Evolutionary conservation across 2,888 invertebrate species (phyloP).

Genomic region (Eilema depressum): DNA sequence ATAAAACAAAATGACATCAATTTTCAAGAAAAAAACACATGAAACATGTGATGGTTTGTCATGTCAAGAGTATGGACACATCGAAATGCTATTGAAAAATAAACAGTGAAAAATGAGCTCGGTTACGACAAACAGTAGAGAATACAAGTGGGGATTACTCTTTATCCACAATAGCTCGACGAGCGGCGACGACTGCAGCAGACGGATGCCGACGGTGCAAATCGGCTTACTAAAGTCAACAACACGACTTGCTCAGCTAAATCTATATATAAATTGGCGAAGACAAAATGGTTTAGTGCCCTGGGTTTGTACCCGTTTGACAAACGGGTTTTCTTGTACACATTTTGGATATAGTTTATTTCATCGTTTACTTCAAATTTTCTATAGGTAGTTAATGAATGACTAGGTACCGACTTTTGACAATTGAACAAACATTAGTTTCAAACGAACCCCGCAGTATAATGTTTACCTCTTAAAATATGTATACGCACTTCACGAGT

Average conservation of each 20-base stretch:
- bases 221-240: background rate
- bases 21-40: conserved; percentile 27
- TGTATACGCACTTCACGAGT: background rate
- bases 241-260: no score
- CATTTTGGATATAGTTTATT: background rate
- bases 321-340: background rate
- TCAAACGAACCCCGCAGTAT: background rate
- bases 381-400: no score
- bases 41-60: conserved; percentile 33
- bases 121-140: background rate
- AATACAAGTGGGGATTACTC: background rate
- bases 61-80: conserved; percentile 17
- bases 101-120: conserved; percentile 8
- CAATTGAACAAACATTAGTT: background rate
- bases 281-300: background rate
- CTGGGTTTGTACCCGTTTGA: background rate
- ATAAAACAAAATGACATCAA: conserved; percentile 38
- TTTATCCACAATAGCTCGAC: background rate
- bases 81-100: conserved; percentile 24
- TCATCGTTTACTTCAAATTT: background rate
- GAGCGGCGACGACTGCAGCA: background rate
- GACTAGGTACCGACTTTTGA: background rate
- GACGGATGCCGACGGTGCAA: background rate
- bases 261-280: background rate
- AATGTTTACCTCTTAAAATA: background rate